Evolutionary conservation across 92 coral and sea anemone species (phyloP).

Genomic region (Phymanthus crucifer): DNA sequence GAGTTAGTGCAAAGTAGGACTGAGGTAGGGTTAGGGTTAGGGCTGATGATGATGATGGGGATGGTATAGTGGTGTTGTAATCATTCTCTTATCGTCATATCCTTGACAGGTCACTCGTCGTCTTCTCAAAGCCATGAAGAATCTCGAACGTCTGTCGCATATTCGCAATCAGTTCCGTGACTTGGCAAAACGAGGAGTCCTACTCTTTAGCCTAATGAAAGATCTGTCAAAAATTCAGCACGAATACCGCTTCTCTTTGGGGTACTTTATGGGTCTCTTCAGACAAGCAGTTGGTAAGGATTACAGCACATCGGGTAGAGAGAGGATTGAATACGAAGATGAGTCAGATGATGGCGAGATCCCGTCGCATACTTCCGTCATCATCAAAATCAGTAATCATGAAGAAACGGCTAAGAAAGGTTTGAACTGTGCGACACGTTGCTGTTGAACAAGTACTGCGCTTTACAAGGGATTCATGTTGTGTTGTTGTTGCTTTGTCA

Average conservation of each 20-base stretch:
- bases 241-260: slow-evolving; percentile 93
- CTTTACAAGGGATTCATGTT: neutral
- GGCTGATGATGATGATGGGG: no score
- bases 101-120: slow-evolving; percentile 80
- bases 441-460: neutral
- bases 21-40: slow-evolving; percentile 56
- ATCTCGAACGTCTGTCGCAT: slow-evolving; percentile 72
- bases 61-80: neutral
- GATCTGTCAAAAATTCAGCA: slow-evolving; percentile 84
- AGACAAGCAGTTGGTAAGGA: slow-evolving; percentile 80
- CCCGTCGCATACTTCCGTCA: slow-evolving; percentile 51
- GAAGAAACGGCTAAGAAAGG: slow-evolving; percentile 33
- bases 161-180: slow-evolving; percentile 77
- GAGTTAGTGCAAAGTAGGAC: slow-evolving; percentile 85
- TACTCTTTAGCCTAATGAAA: slow-evolving; percentile 73
- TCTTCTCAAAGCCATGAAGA: slow-evolving; percentile 70
- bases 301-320: slow-evolving; percentile 44
- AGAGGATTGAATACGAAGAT: slow-evolving; percentile 72
- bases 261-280: slow-evolving; percentile 78
- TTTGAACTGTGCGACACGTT: neutral
- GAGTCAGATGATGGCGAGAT: slow-evolving; percentile 42
- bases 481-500: neutral
- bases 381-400: slow-evolving; percentile 63
- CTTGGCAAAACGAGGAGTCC: slow-evolving; percentile 84
- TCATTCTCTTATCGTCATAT: neutral